Base-by-base conservation (phyloP, 1,140 invertebrate species). In the Orchesella cincta region DNA sequence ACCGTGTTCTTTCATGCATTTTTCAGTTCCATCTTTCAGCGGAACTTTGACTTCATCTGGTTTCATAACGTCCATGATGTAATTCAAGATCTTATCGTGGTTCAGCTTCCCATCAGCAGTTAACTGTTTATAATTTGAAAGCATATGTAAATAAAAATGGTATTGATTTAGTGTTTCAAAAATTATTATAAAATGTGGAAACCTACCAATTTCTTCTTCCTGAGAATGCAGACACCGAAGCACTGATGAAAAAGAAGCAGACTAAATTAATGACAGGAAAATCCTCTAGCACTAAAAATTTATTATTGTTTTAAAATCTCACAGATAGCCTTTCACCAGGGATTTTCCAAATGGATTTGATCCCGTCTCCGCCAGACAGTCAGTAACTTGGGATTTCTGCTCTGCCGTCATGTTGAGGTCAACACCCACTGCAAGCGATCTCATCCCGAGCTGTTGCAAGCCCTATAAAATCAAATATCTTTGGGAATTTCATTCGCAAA, bases 1-100 rank as follows among this genome's bases (percentile, higher is more conserved):
- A 70, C 77, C 77, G 67, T 74, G 73, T 3, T 78, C 72, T n/a
- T 78, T 78, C 23, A 78, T 74, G 54, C 77, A 78, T 36, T 78
- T 78, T 35, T 74, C 72, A 28, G 62, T 73, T 26, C 77, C 77
- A 20, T 78, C 77, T 18, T 57, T 62, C 31, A 78, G 23, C 26
- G 77, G 77, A 20, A 64, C 67, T 31, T 75, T 78, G 8, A 78
- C 77, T 18, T 51, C 35, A 26, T 78, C 77, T 12, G 77, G 77
- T 34, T 78, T 74, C 77, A 78, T 78, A 2, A 78, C 77, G 20
- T 67, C 34, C 52, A 52, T 70, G 57, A 78, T 75, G 70, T 78
- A 78, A 2, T 35, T 51, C 5, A 39, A 31, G 33, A 78, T 78
- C 62, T 74, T 78, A 34, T 78, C 77, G 28, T 78, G 72, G 34